These are phyloP conservation scores for Brachypodius melanocephalos DNA, from an alignment of 2,113 vertebrate genomes.

Conservation along the genomic window DNA sequence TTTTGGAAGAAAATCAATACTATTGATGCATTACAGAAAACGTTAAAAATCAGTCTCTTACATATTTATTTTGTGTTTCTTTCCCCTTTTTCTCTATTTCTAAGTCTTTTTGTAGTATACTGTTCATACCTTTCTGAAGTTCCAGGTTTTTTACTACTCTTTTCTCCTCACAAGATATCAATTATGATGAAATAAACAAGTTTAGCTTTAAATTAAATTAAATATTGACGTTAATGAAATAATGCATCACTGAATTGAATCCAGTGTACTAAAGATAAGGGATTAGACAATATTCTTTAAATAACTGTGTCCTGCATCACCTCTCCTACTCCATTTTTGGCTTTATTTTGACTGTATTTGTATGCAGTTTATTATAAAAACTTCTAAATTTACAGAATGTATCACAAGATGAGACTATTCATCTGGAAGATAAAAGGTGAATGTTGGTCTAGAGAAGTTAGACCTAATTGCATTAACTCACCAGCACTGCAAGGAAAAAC, in stretches of 20 bases:
- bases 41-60: neutral
- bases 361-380: neutral
- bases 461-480: neutral
- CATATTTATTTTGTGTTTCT: neutral
- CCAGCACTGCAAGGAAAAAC: neutral
- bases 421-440: neutral
- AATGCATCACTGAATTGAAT: neutral
- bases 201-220: conserved; percentile 5
- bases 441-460: neutral
- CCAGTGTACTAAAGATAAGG: neutral
- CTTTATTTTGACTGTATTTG: neutral
- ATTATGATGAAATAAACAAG: neutral
- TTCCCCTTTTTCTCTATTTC: neutral
- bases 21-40: neutral
- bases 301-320: neutral
- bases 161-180: neutral
- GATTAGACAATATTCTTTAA: neutral
- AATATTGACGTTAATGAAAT: neutral
- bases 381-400: neutral
- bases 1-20: neutral
- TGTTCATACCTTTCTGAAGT: neutral
- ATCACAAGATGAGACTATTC: neutral
- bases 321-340: neutral
- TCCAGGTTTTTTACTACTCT: neutral
- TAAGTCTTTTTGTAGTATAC: neutral